Evolutionary conservation across 2,888 invertebrate species (phyloP), one percentile per base, ranked within the genome.

Genomic region (Coelinius sp.): DNA sequence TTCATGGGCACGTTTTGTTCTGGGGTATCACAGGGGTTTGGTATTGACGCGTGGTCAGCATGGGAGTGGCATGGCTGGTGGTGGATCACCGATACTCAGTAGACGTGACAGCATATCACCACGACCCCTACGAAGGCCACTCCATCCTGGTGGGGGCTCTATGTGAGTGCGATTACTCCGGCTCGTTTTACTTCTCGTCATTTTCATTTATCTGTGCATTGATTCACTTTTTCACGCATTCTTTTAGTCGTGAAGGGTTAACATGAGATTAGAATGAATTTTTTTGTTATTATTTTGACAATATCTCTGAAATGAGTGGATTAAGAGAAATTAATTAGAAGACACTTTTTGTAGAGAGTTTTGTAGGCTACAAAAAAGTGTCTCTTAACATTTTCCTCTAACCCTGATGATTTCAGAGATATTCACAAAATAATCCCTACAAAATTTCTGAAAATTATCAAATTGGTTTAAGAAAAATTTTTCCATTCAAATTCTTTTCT

Each of bases 91-190:
- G 56, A 87, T 85, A 12, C 74, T 88, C 72, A 83, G 79, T 68
- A 84, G 87, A 71, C 86, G 87, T 53, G 87, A 87, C 75, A 87
- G 85, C 73, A 87, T 85, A 49, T 88, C 87, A 17, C 87, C 87
- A 25, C 82, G 87, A 77, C 85, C 85, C 35, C 73, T 86, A 72
- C 86, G 87, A 73, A 81, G 87, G 71, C 85, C 86, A 44, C 78
- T 86, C 68, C 84, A 87, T 79, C 86, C 86, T 25, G 85, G 86
- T 73, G 87, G 87, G 77, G 87, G 87, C 81, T 87, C 88, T 79
- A 87, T 88, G 87, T 88, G 87, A 88, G 87, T 88, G 82, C 81
- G 79, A 85, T 83, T 83, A 75, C 82, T 83, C 80, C 82, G 83
- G 80, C 82, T 81, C 80, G 79, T 84, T 79, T 80, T 85, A 80